These are phyloP conservation scores for Nematolebias whitei DNA, from an alignment of 2,113 vertebrate genomes.

Conservation along the genomic window DNA sequence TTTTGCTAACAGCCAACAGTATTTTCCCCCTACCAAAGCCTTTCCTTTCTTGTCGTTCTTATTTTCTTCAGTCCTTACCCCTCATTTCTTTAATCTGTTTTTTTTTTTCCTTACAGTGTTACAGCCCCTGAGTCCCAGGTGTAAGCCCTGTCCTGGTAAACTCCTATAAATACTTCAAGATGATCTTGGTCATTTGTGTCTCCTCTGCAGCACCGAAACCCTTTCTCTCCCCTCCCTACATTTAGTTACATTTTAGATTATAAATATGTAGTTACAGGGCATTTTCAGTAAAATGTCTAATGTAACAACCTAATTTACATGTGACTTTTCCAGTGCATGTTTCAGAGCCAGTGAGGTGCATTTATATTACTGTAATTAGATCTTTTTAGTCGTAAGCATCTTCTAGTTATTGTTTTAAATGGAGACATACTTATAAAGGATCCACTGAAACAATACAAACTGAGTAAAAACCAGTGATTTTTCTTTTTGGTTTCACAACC, in stretches of 20 bases:
- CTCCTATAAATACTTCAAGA: slow-evolving; percentile 61
- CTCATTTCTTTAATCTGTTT: slow-evolving; percentile 8
- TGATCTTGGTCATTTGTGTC: slow-evolving; percentile 51
- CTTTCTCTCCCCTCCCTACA: slow-evolving; percentile 11
- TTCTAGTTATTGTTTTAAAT: background rate
- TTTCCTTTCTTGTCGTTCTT: slow-evolving; percentile 8
- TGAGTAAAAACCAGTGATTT: background rate
- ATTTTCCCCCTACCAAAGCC: slow-evolving; percentile 14
- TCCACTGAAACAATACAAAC: background rate
- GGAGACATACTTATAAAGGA: too few relatives aligned
- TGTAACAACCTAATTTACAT: background rate
- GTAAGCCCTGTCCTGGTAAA: slow-evolving; percentile 56
- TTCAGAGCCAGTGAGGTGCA: background rate
- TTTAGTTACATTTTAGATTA: slow-evolving; percentile 1
- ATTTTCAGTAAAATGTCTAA: background rate
- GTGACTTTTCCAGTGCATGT: background rate
- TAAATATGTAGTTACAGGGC: background rate
- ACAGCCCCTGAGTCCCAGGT: slow-evolving; percentile 43
- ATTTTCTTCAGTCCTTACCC: slow-evolving; percentile 2
- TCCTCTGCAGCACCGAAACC: slow-evolving; percentile 13
- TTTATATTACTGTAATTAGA: background rate
- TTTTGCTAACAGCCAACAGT: slow-evolving; percentile 32
- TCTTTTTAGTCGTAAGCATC: background rate
- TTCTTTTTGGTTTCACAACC: slow-evolving; percentile 19
- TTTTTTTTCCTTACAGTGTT: slow-evolving; percentile 20